Conservation (phyloP, 2,888 invertebrate genomes). For the Cyaniris semiargus region DNA sequence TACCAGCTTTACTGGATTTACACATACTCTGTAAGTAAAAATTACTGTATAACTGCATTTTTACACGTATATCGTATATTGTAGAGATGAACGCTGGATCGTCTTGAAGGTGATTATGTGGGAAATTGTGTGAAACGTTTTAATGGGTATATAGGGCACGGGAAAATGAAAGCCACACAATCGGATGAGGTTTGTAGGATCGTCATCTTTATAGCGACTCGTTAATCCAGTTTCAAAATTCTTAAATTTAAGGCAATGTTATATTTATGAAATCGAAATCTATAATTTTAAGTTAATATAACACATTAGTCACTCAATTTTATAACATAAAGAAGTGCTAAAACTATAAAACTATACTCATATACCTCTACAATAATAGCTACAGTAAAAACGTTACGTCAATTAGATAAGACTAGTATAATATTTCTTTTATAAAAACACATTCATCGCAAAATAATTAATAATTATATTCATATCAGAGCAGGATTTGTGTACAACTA, state of each 20-base stretch:
- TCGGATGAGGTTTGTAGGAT: conserved; percentile 18
- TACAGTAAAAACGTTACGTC: background rate
- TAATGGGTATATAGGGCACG: conserved; percentile 61
- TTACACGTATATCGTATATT: conserved; percentile 49
- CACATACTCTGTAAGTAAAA: conserved; percentile 58
- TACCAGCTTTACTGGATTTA: conserved; percentile 53
- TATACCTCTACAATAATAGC: background rate
- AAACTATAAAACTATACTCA: background rate
- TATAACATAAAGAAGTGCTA: background rate
- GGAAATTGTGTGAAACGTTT: conserved; percentile 46
- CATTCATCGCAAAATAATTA: too few relatives aligned
- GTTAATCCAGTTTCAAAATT: conserved; percentile 8
- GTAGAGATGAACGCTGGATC: background rate
- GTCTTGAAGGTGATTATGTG: background rate
- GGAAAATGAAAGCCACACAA: conserved; percentile 48
- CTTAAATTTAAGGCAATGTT: background rate
- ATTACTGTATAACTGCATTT: conserved; percentile 34
- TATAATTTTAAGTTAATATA: background rate
- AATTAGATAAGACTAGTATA: background rate
- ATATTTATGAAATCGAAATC: background rate
- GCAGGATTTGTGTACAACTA: too few relatives aligned
- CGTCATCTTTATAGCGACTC: background rate
- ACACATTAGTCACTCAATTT: background rate
- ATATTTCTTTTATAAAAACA: too few relatives aligned
- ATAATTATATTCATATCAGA: too few relatives aligned